Evolutionary conservation across 2,797 vertebrate species (phyloP), one percentile per base, ranked within the genome.

Genomic region (Pelochelys cantorii): DNA sequence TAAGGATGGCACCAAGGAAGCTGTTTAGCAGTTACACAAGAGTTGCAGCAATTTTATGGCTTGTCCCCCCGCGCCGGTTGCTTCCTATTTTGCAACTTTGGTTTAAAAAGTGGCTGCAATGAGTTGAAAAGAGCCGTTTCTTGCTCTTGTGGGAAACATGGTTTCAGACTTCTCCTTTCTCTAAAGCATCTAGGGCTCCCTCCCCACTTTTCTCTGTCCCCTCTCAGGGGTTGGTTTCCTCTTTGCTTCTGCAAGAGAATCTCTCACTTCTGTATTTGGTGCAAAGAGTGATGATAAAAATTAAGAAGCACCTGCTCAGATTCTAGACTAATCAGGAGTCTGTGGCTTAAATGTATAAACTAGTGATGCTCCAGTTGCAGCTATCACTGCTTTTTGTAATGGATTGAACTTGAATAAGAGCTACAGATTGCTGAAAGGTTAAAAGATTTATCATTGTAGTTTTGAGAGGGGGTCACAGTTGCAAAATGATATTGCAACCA

Each of bases 91-190:
- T 93, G 81, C 81, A 86, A 84, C 81, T 94, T 71, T 62, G 55
- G 25, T 84, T 92, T 96, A 83, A 93, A 90, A 93, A 95, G 56
- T 54, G 88, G 71, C 88, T 89, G 87, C 85, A 87, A 84, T 84
- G 2, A 0, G 74, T 71, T 81, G 79, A 84, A 79, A 87, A 93
- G 27, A 62, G 18, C 59, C 86, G 42, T 92, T 95, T 90, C 86
- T 84, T 96, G 88, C 78, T 94, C 55, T 79, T 78, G 25, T 7
- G 5, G 11, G 54, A 95, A 86, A 54, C 5, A 42, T 8, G 2
- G 0, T 57, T 27, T 85, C 34, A 34, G 7, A 92, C 87, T 92
- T 97, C 94, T 87, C 83, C 84, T 93, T 96, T 95, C 83, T 77
- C 48, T 18, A 5, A 53, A 86, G 25, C 91, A 1, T 88, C 95